Evolutionary conservation across 2,888 invertebrate species (phyloP), one percentile per base, ranked within the genome.

Genomic region (Hyalella azteca): DNA sequence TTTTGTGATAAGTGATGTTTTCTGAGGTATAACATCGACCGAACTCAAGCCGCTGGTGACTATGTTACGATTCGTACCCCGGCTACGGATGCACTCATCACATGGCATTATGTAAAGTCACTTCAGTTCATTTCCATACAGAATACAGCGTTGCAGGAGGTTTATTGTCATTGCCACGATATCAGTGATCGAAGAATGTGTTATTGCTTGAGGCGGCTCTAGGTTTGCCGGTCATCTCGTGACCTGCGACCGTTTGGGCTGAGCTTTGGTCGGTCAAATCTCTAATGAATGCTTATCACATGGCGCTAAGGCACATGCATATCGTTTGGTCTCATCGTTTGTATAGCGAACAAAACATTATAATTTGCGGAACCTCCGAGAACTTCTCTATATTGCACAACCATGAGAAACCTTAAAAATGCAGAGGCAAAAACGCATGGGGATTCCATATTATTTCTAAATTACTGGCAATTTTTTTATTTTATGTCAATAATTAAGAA

Each of bases 101-200:
- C 36, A 32, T 66, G 36, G 66, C 5, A 39, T 36, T 66, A 66
- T 66, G 66, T 66, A 39, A 66, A 66, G 66, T 36, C 66, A 59
- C 59, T 59, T 36, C 66, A 36, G 15, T 29, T 66, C 36, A 66
- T 66, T 36, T 66, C 36, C 66, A 66, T 66, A 36, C 66, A 66
- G 66, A 66, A 66, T 66, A 36, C 29, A 22, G 36, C 32, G 36
- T 66, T 66, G 36, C 19, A 29, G 36, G 66, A 66, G 36, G 66
- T 66, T 66, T 66, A 66, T 66, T 66, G 66, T 66, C 66, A 66
- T 66, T 36, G 66, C 19, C 3, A 66, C 36, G 66, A 36, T 66
- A 66, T 66, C 66, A 19, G 15, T 32, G 66, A 66, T 66, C 66
- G 66, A 66, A 66, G 39, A 36, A 32, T 36, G 66, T 3, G 66